Conservation (phyloP, 2,113 vertebrate species). For the Serinus canaria region DNA sequence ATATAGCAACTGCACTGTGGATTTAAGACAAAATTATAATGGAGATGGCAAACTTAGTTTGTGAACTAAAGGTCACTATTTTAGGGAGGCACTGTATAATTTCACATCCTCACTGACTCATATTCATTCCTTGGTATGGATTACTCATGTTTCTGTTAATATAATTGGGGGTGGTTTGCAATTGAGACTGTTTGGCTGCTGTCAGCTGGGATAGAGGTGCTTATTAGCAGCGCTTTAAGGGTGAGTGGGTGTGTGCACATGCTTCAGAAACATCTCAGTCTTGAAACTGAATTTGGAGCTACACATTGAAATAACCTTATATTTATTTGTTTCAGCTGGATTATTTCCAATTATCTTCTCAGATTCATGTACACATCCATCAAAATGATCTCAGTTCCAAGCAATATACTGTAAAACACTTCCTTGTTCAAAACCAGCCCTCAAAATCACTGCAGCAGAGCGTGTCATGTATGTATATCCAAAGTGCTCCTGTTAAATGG, state of each 20-base stretch:
- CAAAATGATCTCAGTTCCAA: background rate
- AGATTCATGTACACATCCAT: background rate
- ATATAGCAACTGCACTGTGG: background rate
- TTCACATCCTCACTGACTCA: constrained; percentile 49
- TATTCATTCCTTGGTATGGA: constrained; percentile 19
- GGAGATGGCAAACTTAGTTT: background rate
- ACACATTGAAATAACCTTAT: background rate
- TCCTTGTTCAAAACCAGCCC: background rate
- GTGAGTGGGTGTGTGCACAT: constrained; percentile 1
- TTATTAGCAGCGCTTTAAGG: constrained; percentile 24
- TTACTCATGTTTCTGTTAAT: constrained; percentile 64
- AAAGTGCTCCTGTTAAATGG: background rate
- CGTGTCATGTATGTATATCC: no score
- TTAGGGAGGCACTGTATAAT: constrained; percentile 13
- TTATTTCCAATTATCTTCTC: background rate
- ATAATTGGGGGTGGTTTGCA: constrained; percentile 49
- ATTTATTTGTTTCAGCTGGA: constrained; percentile 23
- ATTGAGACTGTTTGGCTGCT: constrained; percentile 59
- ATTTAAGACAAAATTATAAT: background rate
- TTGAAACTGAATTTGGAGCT: background rate
- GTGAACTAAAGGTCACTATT: constrained; percentile 29
- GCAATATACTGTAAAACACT: background rate
- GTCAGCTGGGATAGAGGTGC: constrained; percentile 31
- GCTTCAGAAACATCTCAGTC: constrained; percentile 36
- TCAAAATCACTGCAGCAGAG: background rate